Evolutionary conservation across 2,888 invertebrate species (phyloP).

Genomic region (Lithodes maja): DNA sequence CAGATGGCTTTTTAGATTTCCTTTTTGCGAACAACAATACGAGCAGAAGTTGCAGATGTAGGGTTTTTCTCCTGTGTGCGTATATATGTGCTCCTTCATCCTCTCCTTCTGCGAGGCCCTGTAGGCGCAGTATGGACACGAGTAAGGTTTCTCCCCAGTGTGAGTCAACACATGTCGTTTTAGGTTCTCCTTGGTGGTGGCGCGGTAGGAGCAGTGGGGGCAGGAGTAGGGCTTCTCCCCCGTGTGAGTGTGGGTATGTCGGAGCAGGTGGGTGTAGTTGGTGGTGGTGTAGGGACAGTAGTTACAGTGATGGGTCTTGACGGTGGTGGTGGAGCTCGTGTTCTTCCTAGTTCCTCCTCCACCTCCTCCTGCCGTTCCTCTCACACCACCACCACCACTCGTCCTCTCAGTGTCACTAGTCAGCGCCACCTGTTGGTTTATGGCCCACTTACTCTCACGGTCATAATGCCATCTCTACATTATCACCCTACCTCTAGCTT

Average conservation of each 20-base stretch:
- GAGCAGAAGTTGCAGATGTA: slow-evolving; percentile 58
- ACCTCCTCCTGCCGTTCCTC: slow-evolving; percentile 49
- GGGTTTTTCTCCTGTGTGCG: slow-evolving; percentile 59
- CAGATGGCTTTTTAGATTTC: slow-evolving; percentile 66
- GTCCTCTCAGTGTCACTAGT: slow-evolving; percentile 54
- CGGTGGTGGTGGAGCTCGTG: slow-evolving; percentile 40
- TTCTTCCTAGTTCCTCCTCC: slow-evolving; percentile 43
- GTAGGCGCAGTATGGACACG: slow-evolving; percentile 59
- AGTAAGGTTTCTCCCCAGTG: slow-evolving; percentile 57
- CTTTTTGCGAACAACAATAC: slow-evolving; percentile 63
- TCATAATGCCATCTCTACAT: slow-evolving; percentile 4
- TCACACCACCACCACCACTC: slow-evolving; percentile 17
- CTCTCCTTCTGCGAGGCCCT: slow-evolving; percentile 64
- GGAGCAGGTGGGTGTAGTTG: slow-evolving; percentile 48
- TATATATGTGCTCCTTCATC: slow-evolving; percentile 62
- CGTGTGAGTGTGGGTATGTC: slow-evolving; percentile 62
- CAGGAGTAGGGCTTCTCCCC: slow-evolving; percentile 64
- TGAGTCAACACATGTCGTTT: slow-evolving; percentile 63
- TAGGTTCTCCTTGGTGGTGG: slow-evolving; percentile 64
- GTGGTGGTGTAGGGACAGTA: slow-evolving; percentile 60
- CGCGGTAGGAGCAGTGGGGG: slow-evolving; percentile 59
- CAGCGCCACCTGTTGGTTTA: slow-evolving; percentile 62
- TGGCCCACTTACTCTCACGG: slow-evolving; percentile 58
- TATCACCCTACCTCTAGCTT: too few species aligned
- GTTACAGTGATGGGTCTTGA: slow-evolving; percentile 63